Percentiles rank a stretch among this genome's conserved stretches.
Evolutionary conservation across 2,113 vertebrate genomes (phyloP).

Genomic region (Paramormyrops kingsleyae): DNA sequence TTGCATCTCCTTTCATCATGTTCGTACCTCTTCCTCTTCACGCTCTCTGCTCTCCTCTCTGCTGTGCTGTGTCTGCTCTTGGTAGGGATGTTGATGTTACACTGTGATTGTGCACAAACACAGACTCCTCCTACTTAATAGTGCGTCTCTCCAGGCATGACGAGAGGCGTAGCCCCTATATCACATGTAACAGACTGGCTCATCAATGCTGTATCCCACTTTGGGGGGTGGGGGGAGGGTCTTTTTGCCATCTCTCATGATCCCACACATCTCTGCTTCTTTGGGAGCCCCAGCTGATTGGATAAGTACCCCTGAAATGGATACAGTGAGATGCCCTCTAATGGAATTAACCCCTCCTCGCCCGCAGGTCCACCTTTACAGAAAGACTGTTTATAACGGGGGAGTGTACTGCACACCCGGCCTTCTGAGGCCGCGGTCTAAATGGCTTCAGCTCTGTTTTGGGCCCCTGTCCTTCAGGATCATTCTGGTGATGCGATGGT

Average conservation of each 20-base stretch:
- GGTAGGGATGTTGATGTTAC: background rate
- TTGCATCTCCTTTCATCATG: background rate
- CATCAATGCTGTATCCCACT: background rate
- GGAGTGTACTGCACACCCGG: background rate
- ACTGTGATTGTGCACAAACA: background rate
- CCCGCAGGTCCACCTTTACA: background rate
- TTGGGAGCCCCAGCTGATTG: background rate
- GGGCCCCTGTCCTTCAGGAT: background rate
- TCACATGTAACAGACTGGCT: background rate
- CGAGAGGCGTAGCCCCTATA: background rate
- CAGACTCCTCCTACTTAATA: background rate
- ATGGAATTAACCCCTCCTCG: background rate
- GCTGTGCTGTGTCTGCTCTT: background rate
- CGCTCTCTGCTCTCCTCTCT: background rate
- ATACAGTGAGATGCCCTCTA: background rate
- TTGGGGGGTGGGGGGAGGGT: background rate
- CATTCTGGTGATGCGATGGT: background rate
- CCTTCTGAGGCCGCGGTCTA: background rate
- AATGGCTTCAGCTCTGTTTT: background rate
- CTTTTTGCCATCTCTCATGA: background rate
- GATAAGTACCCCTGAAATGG: background rate
- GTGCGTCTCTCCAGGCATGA: background rate
- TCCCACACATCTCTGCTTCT: background rate
- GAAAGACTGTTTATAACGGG: background rate
- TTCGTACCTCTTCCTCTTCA: background rate